Conservation (phyloP, 2,797 vertebrate species). For the Xenops minutus region DNA sequence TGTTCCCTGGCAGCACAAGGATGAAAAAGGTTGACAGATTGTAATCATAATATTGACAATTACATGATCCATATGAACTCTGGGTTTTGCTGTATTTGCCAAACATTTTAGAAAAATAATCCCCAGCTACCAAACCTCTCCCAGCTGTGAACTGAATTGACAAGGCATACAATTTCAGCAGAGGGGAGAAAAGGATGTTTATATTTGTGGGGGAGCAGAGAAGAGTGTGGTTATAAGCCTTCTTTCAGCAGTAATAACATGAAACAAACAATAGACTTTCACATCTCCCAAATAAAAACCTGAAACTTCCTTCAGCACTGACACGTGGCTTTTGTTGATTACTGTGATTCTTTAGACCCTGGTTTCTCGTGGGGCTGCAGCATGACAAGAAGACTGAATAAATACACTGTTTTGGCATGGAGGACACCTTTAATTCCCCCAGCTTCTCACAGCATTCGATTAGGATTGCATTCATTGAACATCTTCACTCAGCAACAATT, state of each 20-base stretch:
- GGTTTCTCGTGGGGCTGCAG: background rate
- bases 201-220: background rate
- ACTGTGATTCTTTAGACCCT: background rate
- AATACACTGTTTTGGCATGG: background rate
- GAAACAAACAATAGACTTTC: background rate
- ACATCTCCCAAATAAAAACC: background rate
- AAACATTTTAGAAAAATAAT: background rate
- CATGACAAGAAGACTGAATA: background rate
- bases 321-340: conserved; percentile 11
- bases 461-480: background rate
- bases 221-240: background rate
- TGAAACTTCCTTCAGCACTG: background rate
- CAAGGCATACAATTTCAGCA: background rate
- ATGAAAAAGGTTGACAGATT: background rate
- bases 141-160: background rate
- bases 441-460: background rate
- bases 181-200: background rate
- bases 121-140: background rate
- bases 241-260: background rate
- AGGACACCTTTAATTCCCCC: background rate
- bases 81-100: background rate
- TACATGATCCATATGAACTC: background rate
- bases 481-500: background rate
- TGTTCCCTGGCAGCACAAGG: background rate
- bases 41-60: background rate